Conservation (phyloP, 2,888 invertebrate genomes). For the Notodonta ziczac region DNA sequence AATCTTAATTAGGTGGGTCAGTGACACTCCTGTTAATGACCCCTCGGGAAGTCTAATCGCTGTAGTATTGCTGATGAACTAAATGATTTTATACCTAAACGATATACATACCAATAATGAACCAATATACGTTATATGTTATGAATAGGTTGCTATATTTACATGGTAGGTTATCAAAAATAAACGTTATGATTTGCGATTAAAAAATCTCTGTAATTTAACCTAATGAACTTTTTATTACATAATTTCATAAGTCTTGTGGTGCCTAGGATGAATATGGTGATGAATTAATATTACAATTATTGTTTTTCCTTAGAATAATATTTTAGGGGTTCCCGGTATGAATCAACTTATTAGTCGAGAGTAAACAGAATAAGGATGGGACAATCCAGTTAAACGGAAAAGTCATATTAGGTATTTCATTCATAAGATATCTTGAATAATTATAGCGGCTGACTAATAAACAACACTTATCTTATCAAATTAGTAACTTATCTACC, state of each 20-base stretch:
- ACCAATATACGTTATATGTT: too few relatives aligned
- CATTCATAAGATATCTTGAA: background rate
- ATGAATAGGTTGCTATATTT: too few relatives aligned
- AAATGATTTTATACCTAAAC: background rate
- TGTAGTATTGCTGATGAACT: conserved; percentile 19
- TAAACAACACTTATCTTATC: conserved; percentile 8
- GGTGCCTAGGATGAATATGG: too few relatives aligned
- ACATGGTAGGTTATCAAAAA: too few relatives aligned
- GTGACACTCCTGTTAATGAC: conserved; percentile 19
- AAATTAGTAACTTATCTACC: conserved; percentile 7
- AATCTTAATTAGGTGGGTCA: conserved; percentile 34
- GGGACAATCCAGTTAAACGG: background rate
- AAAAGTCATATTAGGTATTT: background rate
- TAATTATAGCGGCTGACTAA: background rate
- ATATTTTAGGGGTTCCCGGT: background rate
- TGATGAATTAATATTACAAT: too few relatives aligned
- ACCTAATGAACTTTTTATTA: too few relatives aligned
- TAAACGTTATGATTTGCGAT: too few relatives aligned
- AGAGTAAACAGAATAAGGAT: background rate
- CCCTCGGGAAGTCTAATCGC: conserved; percentile 13
- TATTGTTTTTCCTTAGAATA: too few relatives aligned
- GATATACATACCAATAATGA: background rate
- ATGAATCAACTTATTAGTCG: background rate
- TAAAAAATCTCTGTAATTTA: too few relatives aligned
- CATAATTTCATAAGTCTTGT: too few relatives aligned